phyloP scores from a whole-genome alignment of 2,113 vertebrate genomes.

The Heteronetta atricapilla region DNA sequence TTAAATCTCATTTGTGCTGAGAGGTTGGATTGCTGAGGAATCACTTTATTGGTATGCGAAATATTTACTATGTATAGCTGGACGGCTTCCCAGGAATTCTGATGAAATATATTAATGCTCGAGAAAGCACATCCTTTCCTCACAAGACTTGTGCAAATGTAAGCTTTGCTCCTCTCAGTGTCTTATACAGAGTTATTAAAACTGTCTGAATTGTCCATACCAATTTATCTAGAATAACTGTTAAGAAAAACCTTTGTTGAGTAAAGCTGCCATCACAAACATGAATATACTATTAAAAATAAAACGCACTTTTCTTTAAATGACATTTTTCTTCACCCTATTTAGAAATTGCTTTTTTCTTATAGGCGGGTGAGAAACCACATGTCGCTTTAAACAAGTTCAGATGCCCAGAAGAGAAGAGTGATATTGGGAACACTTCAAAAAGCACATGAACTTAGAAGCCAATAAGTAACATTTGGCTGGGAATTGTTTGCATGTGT shows the following conservation, averaged over 20 bases:
- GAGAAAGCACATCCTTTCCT: conserved; percentile 6
- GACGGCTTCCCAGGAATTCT: conserved; percentile 7
- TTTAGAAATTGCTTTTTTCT: conserved; percentile 1
- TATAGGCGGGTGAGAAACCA: not conserved
- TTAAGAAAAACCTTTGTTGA: not conserved
- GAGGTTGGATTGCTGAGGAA: conserved; percentile 30
- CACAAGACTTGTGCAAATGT: not conserved
- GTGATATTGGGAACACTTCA: not conserved
- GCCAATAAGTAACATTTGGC: not conserved
- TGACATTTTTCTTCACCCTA: not conserved
- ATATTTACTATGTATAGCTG: conserved; percentile 38
- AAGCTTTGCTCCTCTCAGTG: not conserved
- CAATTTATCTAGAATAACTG: not conserved
- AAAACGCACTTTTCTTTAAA: not conserved
- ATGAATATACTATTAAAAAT: not conserved
- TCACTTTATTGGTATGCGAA: conserved; percentile 28
- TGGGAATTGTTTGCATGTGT: conserved; percentile 24
- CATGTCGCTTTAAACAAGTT: conserved; percentile 10
- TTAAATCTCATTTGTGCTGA: conserved; percentile 31
- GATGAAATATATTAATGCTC: conserved; percentile 2
- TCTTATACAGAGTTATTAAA: not conserved
- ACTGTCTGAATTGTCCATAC: not conserved
- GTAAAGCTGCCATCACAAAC: not conserved
- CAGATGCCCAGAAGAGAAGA: conserved; percentile 4
- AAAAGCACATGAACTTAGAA: not conserved